These are phyloP conservation scores for Odontocolon sp. DNA, from an alignment of 2,888 invertebrate genomes.

Conservation along the genomic window DNA sequence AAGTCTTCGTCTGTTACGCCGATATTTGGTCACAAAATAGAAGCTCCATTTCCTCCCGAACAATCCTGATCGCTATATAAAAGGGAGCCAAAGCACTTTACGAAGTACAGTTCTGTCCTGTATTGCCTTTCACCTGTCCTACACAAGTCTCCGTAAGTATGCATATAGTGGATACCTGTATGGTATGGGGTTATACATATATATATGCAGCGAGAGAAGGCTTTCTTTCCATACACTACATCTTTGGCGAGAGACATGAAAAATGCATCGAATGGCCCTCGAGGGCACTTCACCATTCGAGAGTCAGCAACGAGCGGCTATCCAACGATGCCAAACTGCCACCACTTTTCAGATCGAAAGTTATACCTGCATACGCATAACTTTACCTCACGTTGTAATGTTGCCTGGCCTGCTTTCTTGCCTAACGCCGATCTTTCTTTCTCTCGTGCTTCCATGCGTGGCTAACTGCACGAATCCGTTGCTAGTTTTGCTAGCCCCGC, in stretches of 20 bases:
- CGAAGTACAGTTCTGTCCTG: not conserved
- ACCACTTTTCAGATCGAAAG: constrained; percentile 79
- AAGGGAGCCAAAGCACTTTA: constrained; percentile 49
- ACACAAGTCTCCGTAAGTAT: constrained; percentile 26
- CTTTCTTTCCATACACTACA: constrained; percentile 58
- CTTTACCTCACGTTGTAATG: constrained; percentile 56
- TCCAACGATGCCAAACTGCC: constrained; percentile 71
- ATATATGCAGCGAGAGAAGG: constrained; percentile 25
- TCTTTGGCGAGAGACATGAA: constrained; percentile 75
- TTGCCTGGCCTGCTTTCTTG: not conserved
- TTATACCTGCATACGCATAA: constrained; percentile 72
- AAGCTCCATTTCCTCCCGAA: constrained; percentile 17
- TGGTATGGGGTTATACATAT: constrained; percentile 29
- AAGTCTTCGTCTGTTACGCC: constrained; percentile 37
- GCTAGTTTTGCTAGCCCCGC: no score
- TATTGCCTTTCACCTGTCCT: not conserved
- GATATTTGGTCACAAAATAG: constrained; percentile 16
- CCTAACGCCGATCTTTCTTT: not conserved
- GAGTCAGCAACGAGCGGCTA: constrained; percentile 69
- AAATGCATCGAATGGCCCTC: constrained; percentile 78
- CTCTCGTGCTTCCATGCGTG: no score
- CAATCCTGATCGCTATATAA: constrained; percentile 44
- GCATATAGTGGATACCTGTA: constrained; percentile 13
- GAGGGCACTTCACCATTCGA: constrained; percentile 76
- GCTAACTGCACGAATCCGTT: no score